Evolutionary conservation across 2,113 vertebrate species (phyloP), one percentile per base, ranked within the genome.

Genomic region (Cinclus cinclus): DNA sequence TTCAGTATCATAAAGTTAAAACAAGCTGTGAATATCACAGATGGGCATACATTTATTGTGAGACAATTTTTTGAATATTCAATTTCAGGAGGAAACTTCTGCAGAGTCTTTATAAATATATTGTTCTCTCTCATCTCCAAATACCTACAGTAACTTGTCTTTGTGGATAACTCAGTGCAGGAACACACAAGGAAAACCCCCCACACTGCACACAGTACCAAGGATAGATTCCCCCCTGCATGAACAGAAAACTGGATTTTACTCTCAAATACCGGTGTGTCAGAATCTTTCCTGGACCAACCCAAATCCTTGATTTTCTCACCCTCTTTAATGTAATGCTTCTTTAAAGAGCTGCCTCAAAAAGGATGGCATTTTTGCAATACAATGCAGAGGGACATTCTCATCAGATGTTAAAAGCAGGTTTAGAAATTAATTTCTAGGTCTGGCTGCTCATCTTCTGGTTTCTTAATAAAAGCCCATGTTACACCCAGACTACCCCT

Each of bases 1-100:
- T 94, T 82, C 53, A 62, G 74, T 71, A 86, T 37, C 71, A 30
- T 85, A 78, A 94, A 89, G 59, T 41, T 91, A 90, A 83, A 94
- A 80, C 64, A 91, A 89, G 76, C 76, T 87, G 71, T 71, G 62
- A 82, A 22, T 64, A 87, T 37, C 58, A 85, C 70, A 91, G 90
- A 88, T 68, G 70, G 52, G 35, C 39, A 70, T 15, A 42, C 3
- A 3, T 62, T 91, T 75, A 71, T 23, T 67, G 39, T 20, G 58
- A 84, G 52, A 84, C 33, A 52, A 37, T 67, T 81, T 89, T 92
- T 75, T 0, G 1, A 91, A 68, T 56, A 84, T 59, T 55, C 52
- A 62, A 1, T 41, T 91, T 52, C 41, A 79, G 11, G 7, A 76
- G 3, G 10, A 85, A 96, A 27, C 21, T 78, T 81, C 28, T 65